A percentile compares a stretch with the other conserved stretches of the same genome.
These are phyloP conservation scores for Ectropis grisescens DNA, from an alignment of 1,140 invertebrate genomes.

Conservation along the genomic window DNA sequence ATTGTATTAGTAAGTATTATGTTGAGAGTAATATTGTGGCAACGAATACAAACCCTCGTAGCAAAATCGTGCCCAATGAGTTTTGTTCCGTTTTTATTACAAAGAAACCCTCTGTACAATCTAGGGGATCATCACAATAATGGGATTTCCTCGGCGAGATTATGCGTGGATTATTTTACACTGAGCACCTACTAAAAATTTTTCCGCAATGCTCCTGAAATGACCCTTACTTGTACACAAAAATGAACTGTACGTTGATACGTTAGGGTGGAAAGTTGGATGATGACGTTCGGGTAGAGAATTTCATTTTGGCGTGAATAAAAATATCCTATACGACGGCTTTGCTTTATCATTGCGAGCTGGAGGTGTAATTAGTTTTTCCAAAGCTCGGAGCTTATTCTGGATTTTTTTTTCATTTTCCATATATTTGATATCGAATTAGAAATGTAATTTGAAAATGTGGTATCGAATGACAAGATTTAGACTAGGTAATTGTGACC, in stretches of 20 bases:
- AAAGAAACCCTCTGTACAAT: too few relatives aligned
- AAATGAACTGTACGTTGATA: constrained; percentile 1
- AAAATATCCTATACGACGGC: constrained; percentile 65
- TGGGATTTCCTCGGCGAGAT: constrained; percentile 67
- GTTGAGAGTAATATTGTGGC: too few relatives aligned
- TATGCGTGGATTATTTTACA: constrained; percentile 66
- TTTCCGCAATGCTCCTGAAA: constrained; percentile 10
- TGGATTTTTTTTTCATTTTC: constrained; percentile 4
- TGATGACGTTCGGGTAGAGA: constrained; percentile 15
- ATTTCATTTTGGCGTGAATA: constrained; percentile 64
- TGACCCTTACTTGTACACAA: not conserved
- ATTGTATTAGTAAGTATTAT: too few relatives aligned
- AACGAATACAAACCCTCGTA: too few relatives aligned
- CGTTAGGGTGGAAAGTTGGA: constrained; percentile 16
- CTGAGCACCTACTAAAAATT: constrained; percentile 44
- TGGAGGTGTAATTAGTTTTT: constrained; percentile 64
- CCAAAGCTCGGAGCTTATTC: constrained; percentile 43
- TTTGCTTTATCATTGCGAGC: constrained; percentile 67
- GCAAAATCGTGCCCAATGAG: too few relatives aligned
- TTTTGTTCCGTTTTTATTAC: too few relatives aligned
- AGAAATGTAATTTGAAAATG: too few relatives aligned
- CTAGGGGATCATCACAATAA: constrained; percentile 56
- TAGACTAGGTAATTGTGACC: too few relatives aligned
- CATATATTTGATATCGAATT: not conserved
- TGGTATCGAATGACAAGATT: too few relatives aligned